Base-by-base conservation (phyloP, 2,113 vertebrate species). In the Phocoena phocoena region DNA sequence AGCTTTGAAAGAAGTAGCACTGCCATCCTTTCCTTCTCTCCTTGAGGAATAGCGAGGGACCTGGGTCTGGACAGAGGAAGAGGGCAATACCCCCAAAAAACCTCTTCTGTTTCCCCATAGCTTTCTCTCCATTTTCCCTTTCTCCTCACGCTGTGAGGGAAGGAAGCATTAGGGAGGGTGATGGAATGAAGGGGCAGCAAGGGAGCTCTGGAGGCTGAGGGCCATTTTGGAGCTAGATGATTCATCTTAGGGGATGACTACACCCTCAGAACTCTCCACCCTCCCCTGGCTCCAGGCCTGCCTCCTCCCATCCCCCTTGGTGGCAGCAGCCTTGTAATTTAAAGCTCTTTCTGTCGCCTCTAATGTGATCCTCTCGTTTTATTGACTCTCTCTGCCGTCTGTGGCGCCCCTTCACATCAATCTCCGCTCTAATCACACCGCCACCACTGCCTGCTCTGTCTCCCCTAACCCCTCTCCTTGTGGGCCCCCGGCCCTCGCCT, bases 341-440 rank as follows among this genome's bases (percentile, higher is more conserved):
- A 98, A 98, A 98, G 97, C 98, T 98, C 96, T 98, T 97, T 97
- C 97, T 97, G 98, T 98, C 97, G 98, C 98, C 97, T 98, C 97
- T 98, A 98, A 98, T 98, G 98, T 96, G 97, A 98, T 98, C 98
- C 98, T 98, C 96, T 98, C 92, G 50, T 98, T 98, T 98, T 98
- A 98, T 98, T 98, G 98, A 98, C 97, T 98, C 97, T 98, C 97
- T 98, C 97, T 96, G 96, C 98, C 70, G 97, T 92, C 97, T 97
- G 96, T 98, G 97, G 97, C 74, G 89, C 97, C 95, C 97, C 97
- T 97, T 96, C 97, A 55, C 98, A 98, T 98, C 98, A 98, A 98
- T 98, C 98, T 98, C 96, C 17, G 67, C 97, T 98, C 98, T 98
- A 98, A 98, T 98, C 98, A 98, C 97, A 86, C 90, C 1, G 20